Conservation (phyloP, 2,888 invertebrate species). For the Drosophila birchii region DNA sequence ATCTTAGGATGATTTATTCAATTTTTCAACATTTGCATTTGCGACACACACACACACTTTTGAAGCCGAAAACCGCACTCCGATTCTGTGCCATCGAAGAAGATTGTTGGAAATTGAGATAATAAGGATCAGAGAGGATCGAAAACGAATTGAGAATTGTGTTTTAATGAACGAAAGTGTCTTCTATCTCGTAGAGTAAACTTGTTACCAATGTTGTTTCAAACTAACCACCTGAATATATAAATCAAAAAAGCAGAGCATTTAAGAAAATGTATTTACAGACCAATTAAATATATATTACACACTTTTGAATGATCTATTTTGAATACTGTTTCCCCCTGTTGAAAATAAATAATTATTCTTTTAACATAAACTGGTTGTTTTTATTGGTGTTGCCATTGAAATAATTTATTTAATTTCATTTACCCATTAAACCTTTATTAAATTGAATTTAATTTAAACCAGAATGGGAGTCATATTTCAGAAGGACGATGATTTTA, state of each 20-base stretch:
- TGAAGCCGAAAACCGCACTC: slow-evolving; percentile 44
- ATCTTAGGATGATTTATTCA: slow-evolving; percentile 66
- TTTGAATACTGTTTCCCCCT: slow-evolving; percentile 69
- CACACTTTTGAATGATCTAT: slow-evolving; percentile 62
- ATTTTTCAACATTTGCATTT: slow-evolving; percentile 71
- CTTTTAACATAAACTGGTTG: slow-evolving; percentile 49
- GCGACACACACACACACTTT: slow-evolving; percentile 23
- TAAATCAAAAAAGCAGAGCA: slow-evolving; percentile 66
- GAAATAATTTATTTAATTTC: too few relatives aligned
- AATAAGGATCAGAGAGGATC: slow-evolving; percentile 28
- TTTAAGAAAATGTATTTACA: slow-evolving; percentile 63
- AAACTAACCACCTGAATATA: slow-evolving; percentile 74
- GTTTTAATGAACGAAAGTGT: slow-evolving; percentile 41
- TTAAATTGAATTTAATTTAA: not conserved
- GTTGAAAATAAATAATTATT: slow-evolving; percentile 81
- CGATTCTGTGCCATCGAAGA: slow-evolving; percentile 64
- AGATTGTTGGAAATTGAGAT: slow-evolving; percentile 36
- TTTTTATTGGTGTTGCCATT: not conserved
- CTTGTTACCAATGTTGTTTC: slow-evolving; percentile 46
- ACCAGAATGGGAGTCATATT: not conserved
- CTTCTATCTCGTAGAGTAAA: slow-evolving; percentile 55
- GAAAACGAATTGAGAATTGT: slow-evolving; percentile 34
- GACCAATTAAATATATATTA: slow-evolving; percentile 56
- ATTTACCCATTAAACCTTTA: too few relatives aligned
- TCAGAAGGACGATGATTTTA: not conserved